phyloP scores from a whole-genome alignment of 1,140 invertebrate genomes.

The Lethrus apterus region DNA sequence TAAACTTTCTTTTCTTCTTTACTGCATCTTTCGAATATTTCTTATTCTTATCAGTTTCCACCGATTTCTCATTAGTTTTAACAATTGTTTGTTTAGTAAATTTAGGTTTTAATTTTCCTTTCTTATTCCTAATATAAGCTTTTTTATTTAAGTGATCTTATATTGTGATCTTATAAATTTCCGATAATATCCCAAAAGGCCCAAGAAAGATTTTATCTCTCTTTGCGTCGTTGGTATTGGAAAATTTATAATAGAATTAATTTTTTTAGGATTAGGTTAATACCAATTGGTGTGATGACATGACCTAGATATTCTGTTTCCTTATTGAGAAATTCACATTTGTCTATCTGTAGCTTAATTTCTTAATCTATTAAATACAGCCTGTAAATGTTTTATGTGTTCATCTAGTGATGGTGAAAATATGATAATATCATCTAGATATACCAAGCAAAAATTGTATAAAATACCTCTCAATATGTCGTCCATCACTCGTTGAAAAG shows the following conservation, averaged over 20 bases:
- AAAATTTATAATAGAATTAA: conserved; percentile 29
- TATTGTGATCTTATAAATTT: conserved; percentile 13
- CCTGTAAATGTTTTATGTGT: conserved; percentile 29
- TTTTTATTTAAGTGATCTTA: too few relatives aligned
- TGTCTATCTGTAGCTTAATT: conserved; percentile 23
- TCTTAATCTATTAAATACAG: conserved; percentile 28
- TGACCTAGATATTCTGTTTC: conserved; percentile 22
- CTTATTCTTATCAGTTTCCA: too few relatives aligned
- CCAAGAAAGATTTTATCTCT: conserved; percentile 17
- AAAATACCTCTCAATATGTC: neutral
- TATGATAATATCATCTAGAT: conserved; percentile 36
- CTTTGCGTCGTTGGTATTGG: conserved; percentile 31
- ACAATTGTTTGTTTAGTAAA: too few relatives aligned
- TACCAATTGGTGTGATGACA: conserved; percentile 19
- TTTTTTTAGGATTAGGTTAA: conserved; percentile 24
- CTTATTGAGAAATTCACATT: conserved; percentile 28
- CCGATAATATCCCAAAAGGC: conserved; percentile 17
- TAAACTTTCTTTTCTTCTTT: too few relatives aligned
- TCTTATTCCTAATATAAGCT: too few relatives aligned
- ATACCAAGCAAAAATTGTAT: conserved; percentile 28
- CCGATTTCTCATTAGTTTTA: too few relatives aligned
- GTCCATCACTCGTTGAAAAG: conserved; percentile 23
- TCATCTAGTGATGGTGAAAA: conserved; percentile 32
- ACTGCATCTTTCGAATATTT: too few relatives aligned
- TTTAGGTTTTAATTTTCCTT: too few relatives aligned